Base-by-base conservation (phyloP, 2,888 invertebrate species). In the Cataglyphis albicans region DNA sequence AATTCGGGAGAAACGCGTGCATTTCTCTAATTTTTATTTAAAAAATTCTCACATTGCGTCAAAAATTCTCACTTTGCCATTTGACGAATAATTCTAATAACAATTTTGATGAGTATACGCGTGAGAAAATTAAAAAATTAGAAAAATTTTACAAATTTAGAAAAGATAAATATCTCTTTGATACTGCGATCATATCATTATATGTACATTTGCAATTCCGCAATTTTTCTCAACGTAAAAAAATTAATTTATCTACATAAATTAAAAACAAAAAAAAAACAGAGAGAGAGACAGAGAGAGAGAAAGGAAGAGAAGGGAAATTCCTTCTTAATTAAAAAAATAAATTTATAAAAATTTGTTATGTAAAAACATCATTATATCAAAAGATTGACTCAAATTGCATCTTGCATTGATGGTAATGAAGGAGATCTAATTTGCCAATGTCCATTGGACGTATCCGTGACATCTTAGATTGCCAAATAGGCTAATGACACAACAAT, bases 401-500 rank as follows among this genome's bases (percentile, higher is more conserved):
- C 35, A 21, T 4, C 32, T 32, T 18, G 10, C 41, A 38, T 15
- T 15, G 12, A 29, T 44, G 5, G 18, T 64, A 32, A 29, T 4
- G 15, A 18, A 32, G 21, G 41, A 21, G 21, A 67, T 57, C n/a
- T 52, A n/a, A 59, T 70, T 25, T 21, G 29, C 52, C 52, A 70
- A 48, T 25, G n/a, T 18, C 32, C 48, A 29, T 5, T 25, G 44
- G 44, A 80, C 9, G 12, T 25, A 70, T 57, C 18, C 38, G 59
- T 70, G 59, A 48, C 59, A 25, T 61, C 72, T 70, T 80, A 70
- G 44, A 44, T 21, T 21, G 18, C 25, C 18, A 35, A 70, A n/a
- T 12, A 48, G 78, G 44, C 70, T 80, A 80, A 80, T 80, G 78
- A 80, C 48, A 5, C 59, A 61, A 80, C 78, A 80, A 70, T 70